These are phyloP conservation scores for Solen grandis DNA, from an alignment of 1,140 invertebrate species.

Conservation along the genomic window DNA sequence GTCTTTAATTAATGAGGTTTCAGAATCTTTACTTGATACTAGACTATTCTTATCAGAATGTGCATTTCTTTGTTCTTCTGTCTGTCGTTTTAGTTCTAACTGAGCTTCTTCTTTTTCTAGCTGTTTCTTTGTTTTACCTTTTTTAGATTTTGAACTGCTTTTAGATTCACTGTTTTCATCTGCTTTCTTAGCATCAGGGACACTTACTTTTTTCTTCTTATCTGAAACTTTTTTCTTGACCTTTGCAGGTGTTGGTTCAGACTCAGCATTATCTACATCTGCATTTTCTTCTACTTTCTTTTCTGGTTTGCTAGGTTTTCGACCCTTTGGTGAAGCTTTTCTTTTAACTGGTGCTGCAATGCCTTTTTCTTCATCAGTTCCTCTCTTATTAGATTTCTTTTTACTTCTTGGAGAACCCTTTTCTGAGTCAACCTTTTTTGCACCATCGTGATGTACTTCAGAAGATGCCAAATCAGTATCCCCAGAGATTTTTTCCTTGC, in stretches of 20 bases:
- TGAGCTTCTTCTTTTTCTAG: slow-evolving; percentile 22
- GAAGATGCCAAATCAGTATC: neutral
- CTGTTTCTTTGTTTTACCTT: slow-evolving; percentile 26
- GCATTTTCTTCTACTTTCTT: slow-evolving; percentile 31
- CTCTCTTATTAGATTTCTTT: neutral
- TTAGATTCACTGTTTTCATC: neutral
- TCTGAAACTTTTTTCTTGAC: slow-evolving; percentile 20
- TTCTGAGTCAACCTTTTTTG: neutral
- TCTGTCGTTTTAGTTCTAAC: slow-evolving; percentile 31
- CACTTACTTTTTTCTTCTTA: neutral
- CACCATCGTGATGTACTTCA: slow-evolving; percentile 6
- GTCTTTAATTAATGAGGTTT: too few species aligned
- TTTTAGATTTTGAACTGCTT: slow-evolving; percentile 8
- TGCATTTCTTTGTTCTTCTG: slow-evolving; percentile 31
- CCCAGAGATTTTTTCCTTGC: slow-evolving; percentile 57
- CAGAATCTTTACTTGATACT: too few species aligned
- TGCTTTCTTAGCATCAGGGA: neutral
- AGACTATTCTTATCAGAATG: slow-evolving; percentile 35
- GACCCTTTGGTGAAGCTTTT: too few species aligned
- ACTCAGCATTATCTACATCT: slow-evolving; percentile 2
- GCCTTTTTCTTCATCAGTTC: slow-evolving; percentile 6
- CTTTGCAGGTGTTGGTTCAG: neutral
- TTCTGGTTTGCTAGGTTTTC: too few species aligned
- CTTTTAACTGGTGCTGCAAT: too few species aligned
- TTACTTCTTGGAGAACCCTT: slow-evolving; percentile 6